Evolutionary conservation across 2,888 invertebrate species (phyloP).

Genomic region (Selenia dentaria): DNA sequence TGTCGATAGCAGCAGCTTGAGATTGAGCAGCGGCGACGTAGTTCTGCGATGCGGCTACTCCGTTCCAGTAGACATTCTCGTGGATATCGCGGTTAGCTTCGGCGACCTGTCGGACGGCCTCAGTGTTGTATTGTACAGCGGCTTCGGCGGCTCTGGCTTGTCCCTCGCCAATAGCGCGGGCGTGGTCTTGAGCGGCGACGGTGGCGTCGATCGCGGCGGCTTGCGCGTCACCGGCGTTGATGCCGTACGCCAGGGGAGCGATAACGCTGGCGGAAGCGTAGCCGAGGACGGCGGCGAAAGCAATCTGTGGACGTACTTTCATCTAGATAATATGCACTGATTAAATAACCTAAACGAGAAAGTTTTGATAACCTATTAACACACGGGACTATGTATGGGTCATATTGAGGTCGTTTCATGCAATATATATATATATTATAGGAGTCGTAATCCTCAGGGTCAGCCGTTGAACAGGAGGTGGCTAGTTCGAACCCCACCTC

Average conservation of each 20-base stretch:
- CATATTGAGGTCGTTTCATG: too few species aligned
- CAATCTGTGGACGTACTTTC: conserved; percentile 51
- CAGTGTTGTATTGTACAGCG: conserved; percentile 65
- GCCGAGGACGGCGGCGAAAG: conserved; percentile 78
- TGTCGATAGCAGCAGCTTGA: conserved; percentile 68
- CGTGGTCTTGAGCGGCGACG: conserved; percentile 66
- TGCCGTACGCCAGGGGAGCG: conserved; percentile 60
- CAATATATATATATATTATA: too few species aligned
- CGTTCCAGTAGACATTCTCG: conserved; percentile 77
- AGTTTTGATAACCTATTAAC: too few species aligned
- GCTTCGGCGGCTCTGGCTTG: conserved; percentile 71
- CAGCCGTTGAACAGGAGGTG: too few species aligned
- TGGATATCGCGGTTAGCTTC: conserved; percentile 69
- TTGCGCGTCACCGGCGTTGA: conserved; percentile 73
- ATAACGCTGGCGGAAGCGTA: conserved; percentile 74
- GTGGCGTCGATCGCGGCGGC: conserved; percentile 75
- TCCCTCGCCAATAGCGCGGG: conserved; percentile 63
- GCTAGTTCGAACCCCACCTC: too few species aligned
- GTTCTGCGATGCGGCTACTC: conserved; percentile 70
- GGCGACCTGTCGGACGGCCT: conserved; percentile 58
- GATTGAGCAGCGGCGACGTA: conserved; percentile 74
- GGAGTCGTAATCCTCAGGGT: too few species aligned
- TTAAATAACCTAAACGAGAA: too few species aligned
- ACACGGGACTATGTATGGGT: too few species aligned
- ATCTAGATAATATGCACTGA: neutral